phyloP scores from a whole-genome alignment of 2,113 vertebrate species.

The Thamnophis sirtalis region DNA sequence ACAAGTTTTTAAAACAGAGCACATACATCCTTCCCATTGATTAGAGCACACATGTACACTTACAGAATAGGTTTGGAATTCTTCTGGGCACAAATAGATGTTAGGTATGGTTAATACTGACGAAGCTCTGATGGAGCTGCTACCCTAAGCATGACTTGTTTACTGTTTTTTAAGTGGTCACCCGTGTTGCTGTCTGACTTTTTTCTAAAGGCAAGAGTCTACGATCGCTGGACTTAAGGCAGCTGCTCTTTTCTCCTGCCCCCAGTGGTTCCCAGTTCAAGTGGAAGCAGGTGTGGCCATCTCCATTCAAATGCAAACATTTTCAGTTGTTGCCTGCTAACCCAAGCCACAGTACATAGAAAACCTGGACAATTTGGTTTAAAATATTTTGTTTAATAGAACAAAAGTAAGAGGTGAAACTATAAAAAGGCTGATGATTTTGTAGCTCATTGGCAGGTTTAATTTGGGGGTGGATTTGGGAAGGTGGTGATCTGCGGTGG shows the following conservation, averaged over 20 bases:
- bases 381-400: not conserved
- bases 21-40: not conserved
- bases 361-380: not conserved
- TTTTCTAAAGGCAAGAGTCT: not conserved
- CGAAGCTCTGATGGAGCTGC: not conserved
- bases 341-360: not conserved
- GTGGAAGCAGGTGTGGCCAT: not conserved
- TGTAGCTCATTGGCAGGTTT: not conserved
- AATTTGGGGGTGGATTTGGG: too few relatives aligned
- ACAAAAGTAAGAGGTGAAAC: not conserved
- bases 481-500: not conserved
- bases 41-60: not conserved
- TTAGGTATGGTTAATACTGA: not conserved
- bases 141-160: not conserved
- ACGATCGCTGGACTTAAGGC: not conserved
- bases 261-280: not conserved
- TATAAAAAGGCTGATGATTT: not conserved
- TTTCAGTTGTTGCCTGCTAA: not conserved
- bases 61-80: not conserved
- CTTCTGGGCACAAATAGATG: not conserved
- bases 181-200: not conserved
- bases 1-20: not conserved
- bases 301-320: not conserved
- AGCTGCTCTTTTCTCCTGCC: slow-evolving; percentile 3
- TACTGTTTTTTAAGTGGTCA: not conserved